Percentiles rank a stretch among this genome's conserved stretches.
These are phyloP conservation scores for Acanthosepion esculentum DNA, from an alignment of 2,888 invertebrate genomes.

Conservation along the genomic window DNA sequence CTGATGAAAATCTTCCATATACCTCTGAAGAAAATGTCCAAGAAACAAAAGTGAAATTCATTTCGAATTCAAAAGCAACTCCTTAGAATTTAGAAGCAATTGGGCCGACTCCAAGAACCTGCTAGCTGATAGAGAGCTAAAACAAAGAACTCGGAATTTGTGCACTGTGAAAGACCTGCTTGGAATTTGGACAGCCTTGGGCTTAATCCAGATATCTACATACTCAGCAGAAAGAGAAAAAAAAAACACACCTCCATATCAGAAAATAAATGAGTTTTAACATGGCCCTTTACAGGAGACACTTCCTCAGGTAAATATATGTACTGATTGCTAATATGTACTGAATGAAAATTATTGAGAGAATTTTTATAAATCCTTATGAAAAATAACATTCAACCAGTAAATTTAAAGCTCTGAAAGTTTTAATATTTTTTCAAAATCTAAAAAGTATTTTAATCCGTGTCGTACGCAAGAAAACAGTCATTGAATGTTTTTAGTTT, in stretches of 20 bases:
- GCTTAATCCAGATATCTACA: neutral
- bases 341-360: no score
- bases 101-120: neutral
- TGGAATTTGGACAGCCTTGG: neutral
- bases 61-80: neutral
- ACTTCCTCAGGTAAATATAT: no score
- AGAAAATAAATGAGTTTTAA: neutral
- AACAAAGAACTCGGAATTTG: neutral
- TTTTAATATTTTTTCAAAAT: no score
- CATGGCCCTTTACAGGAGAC: no score
- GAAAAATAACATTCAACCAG: no score
- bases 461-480: no score
- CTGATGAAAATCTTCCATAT: slow-evolving; percentile 15
- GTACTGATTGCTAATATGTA: no score
- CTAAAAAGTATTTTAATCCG: no score
- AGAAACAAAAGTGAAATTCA: neutral
- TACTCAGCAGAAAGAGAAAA: neutral
- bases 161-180: neutral
- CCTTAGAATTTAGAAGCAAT: neutral
- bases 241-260: neutral
- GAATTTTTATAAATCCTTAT: no score
- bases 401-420: no score
- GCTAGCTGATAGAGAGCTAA: neutral
- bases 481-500: no score
- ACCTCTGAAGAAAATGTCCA: neutral